Base-by-base conservation (phyloP, 2,888 invertebrate species). In the Agrilus mali region DNA sequence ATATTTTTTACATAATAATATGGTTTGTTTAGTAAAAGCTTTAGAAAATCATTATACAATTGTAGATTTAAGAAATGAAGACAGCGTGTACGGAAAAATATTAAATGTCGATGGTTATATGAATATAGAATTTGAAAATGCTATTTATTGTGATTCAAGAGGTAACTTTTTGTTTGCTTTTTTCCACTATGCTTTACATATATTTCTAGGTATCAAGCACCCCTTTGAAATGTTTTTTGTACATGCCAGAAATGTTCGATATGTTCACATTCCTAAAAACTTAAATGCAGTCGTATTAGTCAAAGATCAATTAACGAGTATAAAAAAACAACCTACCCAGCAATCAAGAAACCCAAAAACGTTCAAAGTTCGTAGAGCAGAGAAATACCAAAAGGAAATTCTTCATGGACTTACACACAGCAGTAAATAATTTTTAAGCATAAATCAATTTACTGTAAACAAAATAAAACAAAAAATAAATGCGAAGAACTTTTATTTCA, bases 41-140 rank as follows among this genome's bases (percentile, higher is more conserved):
- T 64, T 82, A 41, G 72, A 77, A 64, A 73, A 73, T 7, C 64
- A 72, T 52, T 73, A 72, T 53, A 75, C 80, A 4, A 74, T 73
- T 16, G 67, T 83, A 22, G 83, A 83, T 63, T 65, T 83, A 37
- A 67, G 79, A 51, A 78, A 82, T 62, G 82, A 82, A 56, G 65
- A 75, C 1, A 74, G 69, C 55, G 68, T 82, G 32, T 74, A 73
- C 56, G 83, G 83, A 36, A 64, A 64, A 51, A 64, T 82, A 38
- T 62, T 61, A n/a, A 60, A 68, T 43, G 76, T 80, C 4, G 82
- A 83, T 66, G 82, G 79, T 44, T 77, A 56, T 53, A 82, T 83
- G 82, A 83, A 83, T 54, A 63, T 82, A 42, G 71, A 77, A 47
- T 70, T 83, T 65, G 65, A 63, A 50, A 72, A 80, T 60, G 78